Conservation (phyloP, 1,140 invertebrate genomes). For the Paralvinella palmiformis region DNA sequence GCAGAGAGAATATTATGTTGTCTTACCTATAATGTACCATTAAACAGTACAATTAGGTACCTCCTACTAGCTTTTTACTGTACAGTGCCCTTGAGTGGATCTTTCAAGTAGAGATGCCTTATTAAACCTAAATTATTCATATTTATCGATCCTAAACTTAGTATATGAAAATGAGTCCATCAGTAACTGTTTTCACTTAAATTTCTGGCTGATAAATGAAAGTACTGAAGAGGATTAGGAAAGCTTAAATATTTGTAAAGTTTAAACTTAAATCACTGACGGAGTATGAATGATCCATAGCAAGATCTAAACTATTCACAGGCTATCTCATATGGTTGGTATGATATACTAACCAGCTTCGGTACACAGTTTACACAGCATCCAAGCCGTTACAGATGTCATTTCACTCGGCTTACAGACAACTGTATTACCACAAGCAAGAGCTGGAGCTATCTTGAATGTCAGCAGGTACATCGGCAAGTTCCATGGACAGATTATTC, state of each 20-base stretch:
- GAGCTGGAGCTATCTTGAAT: constrained; percentile 58
- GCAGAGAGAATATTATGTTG: too few species aligned
- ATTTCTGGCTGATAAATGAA: too few species aligned
- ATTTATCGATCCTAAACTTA: too few species aligned
- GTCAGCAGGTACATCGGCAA: constrained; percentile 59
- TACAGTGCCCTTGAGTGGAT: too few species aligned
- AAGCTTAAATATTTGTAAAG: constrained; percentile 10
- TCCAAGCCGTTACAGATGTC: constrained; percentile 58
- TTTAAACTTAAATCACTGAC: not conserved
- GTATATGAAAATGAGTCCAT: too few species aligned
- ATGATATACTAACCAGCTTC: constrained; percentile 55
- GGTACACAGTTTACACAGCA: constrained; percentile 53
- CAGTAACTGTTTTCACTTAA: too few species aligned
- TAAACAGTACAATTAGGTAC: too few species aligned
- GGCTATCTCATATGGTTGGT: not conserved
- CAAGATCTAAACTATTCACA: not conserved
- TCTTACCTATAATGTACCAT: too few species aligned
- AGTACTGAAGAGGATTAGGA: too few species aligned
- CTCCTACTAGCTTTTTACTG: too few species aligned
- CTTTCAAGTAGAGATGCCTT: too few species aligned
- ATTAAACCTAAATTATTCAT: too few species aligned
- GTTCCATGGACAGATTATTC: constrained; percentile 60
- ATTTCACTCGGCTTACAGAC: constrained; percentile 61
- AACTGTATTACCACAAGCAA: constrained; percentile 58
- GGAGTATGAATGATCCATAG: not conserved